Evolutionary conservation across 2,113 vertebrate species (phyloP).

Genomic region (Cricetomys ansorgei): DNA sequence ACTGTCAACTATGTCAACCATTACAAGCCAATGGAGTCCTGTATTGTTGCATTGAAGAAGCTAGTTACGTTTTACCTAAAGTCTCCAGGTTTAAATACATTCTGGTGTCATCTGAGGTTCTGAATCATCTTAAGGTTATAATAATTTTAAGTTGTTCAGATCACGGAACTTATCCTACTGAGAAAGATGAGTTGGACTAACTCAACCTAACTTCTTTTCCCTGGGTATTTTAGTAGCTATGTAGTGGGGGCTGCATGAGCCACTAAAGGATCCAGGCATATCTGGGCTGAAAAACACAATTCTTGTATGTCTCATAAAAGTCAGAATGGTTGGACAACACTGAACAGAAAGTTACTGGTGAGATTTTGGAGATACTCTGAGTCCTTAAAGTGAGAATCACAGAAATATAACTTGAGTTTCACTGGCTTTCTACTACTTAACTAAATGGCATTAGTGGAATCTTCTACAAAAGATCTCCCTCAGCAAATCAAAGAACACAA

Average conservation of each 20-base stretch:
- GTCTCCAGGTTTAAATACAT: not conserved
- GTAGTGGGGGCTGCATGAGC: not conserved
- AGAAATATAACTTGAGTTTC: conserved; percentile 5
- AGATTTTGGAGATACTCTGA: not conserved
- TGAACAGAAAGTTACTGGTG: not conserved
- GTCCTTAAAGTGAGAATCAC: not conserved
- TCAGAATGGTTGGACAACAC: not conserved
- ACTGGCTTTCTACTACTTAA: not conserved
- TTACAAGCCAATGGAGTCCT: not conserved
- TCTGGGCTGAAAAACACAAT: not conserved
- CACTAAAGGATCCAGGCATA: not conserved
- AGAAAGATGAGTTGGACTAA: not conserved
- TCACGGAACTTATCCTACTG: not conserved
- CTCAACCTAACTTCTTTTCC: conserved; percentile 1
- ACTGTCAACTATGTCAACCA: too few relatives aligned
- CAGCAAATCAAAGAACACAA: conserved; percentile 26
- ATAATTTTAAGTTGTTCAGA: conserved; percentile 10
- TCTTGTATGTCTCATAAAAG: not conserved
- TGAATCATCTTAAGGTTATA: not conserved
- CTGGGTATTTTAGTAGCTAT: not conserved
- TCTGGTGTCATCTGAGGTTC: not conserved
- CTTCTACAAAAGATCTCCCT: not conserved
- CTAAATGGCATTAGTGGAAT: not conserved
- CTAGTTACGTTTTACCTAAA: not conserved
- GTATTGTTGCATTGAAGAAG: not conserved